Evolutionary conservation across 2,888 invertebrate species (phyloP).

Genomic region (Epirrita christyi): DNA sequence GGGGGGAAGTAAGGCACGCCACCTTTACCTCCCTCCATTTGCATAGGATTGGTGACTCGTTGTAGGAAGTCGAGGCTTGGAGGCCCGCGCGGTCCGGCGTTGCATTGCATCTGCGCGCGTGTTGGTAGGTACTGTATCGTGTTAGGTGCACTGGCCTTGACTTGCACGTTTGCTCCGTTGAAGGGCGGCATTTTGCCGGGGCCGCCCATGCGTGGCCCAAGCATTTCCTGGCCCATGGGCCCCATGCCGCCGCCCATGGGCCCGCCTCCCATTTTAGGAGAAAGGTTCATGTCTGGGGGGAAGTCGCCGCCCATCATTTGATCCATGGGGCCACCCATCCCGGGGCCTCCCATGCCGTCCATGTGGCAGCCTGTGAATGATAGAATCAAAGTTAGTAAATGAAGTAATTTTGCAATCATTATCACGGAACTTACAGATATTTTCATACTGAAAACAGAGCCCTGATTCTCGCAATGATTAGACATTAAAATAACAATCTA

Average conservation of each 20-base stretch:
- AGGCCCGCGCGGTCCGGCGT: slow-evolving; percentile 90
- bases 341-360: slow-evolving; percentile 79
- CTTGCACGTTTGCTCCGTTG: slow-evolving; percentile 91
- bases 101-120: slow-evolving; percentile 92
- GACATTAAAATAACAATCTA: too few relatives aligned
- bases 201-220: slow-evolving; percentile 87
- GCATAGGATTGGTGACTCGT: slow-evolving; percentile 93
- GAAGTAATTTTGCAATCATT: too few relatives aligned
- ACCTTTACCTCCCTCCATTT: slow-evolving; percentile 86
- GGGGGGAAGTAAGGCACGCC: slow-evolving; percentile 89
- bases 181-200: slow-evolving; percentile 84
- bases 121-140: slow-evolving; percentile 99
- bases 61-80: slow-evolving; percentile 96
- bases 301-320: slow-evolving; percentile 83
- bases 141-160: slow-evolving; percentile 98
- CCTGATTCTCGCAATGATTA: too few relatives aligned
- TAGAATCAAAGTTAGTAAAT: neutral
- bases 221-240: slow-evolving; percentile 84
- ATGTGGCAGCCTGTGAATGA: slow-evolving; percentile 75
- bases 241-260: slow-evolving; percentile 82
- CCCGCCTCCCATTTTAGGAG: slow-evolving; percentile 87
- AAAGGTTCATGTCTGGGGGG: slow-evolving; percentile 84
- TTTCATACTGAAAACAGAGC: too few relatives aligned
- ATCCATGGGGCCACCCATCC: slow-evolving; percentile 82
- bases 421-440: too few relatives aligned